phyloP scores from a whole-genome alignment of 2,888 invertebrate species.

The Agonopterix alstromeriana region DNA sequence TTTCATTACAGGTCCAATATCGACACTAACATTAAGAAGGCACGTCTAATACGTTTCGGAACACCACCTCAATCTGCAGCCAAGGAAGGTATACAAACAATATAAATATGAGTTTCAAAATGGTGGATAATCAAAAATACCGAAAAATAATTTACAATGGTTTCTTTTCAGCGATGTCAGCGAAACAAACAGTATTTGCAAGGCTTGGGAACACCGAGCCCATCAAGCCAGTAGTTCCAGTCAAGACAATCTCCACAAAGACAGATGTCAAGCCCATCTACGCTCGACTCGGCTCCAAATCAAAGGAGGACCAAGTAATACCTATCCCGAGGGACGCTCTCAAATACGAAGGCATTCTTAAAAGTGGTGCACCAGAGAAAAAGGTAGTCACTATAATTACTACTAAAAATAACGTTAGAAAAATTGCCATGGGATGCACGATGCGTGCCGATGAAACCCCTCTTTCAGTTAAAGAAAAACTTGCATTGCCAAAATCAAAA shows the following conservation, averaged over 20 bases:
- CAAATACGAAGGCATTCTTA: slow-evolving; percentile 67
- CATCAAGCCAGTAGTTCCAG: slow-evolving; percentile 10
- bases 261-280: slow-evolving; percentile 47
- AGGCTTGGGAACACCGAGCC: slow-evolving; percentile 53
- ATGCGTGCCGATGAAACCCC: slow-evolving; percentile 69
- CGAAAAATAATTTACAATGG: neutral
- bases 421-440: slow-evolving; percentile 40
- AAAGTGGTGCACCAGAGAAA: slow-evolving; percentile 20
- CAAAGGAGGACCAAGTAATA: slow-evolving; percentile 30
- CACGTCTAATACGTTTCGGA: slow-evolving; percentile 48
- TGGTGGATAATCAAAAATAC: too few relatives aligned
- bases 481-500: slow-evolving; percentile 49
- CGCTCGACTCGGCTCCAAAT: slow-evolving; percentile 54
- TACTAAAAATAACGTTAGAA: slow-evolving; percentile 41
- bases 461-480: slow-evolving; percentile 55
- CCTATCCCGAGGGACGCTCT: slow-evolving; percentile 56
- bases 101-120: too few relatives aligned
- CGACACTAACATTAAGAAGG: slow-evolving; percentile 32
- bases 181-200: slow-evolving; percentile 55
- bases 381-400: slow-evolving; percentile 33
- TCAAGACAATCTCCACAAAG: neutral
- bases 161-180: slow-evolving; percentile 23
- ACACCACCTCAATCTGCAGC: slow-evolving; percentile 23
- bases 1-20: neutral
- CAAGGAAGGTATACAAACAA: slow-evolving; percentile 37